Evolutionary conservation across 1,140 invertebrate species (phyloP), one percentile per base, ranked within the genome.

Genomic region (Mylabris phalerata): DNA sequence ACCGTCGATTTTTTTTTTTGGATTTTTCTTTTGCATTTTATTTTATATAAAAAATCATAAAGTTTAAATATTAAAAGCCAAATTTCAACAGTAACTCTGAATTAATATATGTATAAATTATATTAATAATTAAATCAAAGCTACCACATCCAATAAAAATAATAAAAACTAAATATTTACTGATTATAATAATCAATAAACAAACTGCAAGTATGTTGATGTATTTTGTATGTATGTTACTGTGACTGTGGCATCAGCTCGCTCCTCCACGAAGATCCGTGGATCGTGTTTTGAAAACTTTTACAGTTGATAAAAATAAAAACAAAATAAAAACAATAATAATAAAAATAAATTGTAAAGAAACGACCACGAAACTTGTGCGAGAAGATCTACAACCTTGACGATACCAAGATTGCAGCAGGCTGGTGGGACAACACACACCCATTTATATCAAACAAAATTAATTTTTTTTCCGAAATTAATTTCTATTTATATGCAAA

Each of bases 201-300:
- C 56, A 62, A 66, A 63, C 62, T 66, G 61, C 55, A 67, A 62
- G 63, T 67, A 68, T 71, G 67, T 71, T 66, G 59, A 68, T 71
- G 67, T 71, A 69, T 67, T 64, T 62, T 71, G 69, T 71, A 69
- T 71, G 69, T 71, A 71, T 71, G 66, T 71, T 66, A 69, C 66
- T 71, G 68, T 71, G 67, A 67, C 55, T 62, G 69, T 71, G 64
- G 67, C 63, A 68, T 63, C 45, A 52, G 48, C 13, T 27, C 25
- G 32, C 32, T 32, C 55, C 40, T 46, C 47, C 6, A 19, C 40
- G 42, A 49, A 57, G 41, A 44, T 54, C 51, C 51, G 25, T 54
- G 51, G 51, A 54, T 45, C 51, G 49, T 42, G 32, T 32, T 32
- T 32, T 4, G 4, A 32, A 32, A 32, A 32, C 32, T 32, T 32